Evolutionary conservation across 2,113 vertebrate species (phyloP).

Genomic region (Jacana jacana): DNA sequence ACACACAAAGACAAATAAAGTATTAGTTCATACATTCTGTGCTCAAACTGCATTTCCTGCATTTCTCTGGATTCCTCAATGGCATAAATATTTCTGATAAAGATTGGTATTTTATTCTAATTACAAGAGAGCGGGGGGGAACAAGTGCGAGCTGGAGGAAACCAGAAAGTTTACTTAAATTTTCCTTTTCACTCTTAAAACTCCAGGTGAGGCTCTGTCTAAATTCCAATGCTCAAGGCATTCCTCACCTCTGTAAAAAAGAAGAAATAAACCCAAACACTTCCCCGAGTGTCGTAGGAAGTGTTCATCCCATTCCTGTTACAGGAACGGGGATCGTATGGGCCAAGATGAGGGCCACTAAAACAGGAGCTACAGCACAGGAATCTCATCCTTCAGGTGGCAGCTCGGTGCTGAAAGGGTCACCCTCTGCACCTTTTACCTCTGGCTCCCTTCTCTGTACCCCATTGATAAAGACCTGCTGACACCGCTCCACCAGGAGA

Average conservation of each 20-base stretch:
- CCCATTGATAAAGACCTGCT: neutral
- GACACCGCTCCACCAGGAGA: neutral
- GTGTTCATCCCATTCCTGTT: neutral
- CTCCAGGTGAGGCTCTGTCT: neutral
- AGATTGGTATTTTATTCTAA: neutral
- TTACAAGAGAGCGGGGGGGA: neutral
- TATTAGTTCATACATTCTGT: constrained; percentile 25
- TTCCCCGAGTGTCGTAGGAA: neutral
- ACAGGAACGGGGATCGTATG: neutral
- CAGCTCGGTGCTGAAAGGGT: neutral
- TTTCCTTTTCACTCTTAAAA: neutral
- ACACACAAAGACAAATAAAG: constrained; percentile 61
- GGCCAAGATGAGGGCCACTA: neutral
- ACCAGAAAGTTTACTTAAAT: neutral
- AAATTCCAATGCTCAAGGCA: neutral
- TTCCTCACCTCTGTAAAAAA: neutral
- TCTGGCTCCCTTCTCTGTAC: neutral
- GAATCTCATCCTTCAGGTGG: neutral
- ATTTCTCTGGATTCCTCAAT: constrained; percentile 37
- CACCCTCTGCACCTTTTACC: neutral
- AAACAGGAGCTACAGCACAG: neutral
- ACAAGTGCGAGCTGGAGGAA: neutral
- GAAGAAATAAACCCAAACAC: neutral
- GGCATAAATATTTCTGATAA: constrained; percentile 19
- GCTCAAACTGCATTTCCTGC: constrained; percentile 56